phyloP scores from a whole-genome alignment of 2,797 vertebrate genomes.

The Tenualosa thibaudeaui region DNA sequence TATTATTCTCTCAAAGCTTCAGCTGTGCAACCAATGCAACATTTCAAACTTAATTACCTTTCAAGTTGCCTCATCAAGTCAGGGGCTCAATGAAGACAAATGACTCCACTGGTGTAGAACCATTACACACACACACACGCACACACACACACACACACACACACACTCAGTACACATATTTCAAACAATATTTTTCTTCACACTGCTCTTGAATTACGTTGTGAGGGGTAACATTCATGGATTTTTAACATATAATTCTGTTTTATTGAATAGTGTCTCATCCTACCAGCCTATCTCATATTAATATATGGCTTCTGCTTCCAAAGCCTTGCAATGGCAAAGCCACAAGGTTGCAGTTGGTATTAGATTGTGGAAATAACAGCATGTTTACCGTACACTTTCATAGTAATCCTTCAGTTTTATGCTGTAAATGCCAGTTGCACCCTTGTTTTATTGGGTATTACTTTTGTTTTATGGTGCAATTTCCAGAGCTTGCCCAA shows the following conservation, averaged over 20 bases:
- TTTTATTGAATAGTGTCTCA: constrained; percentile 65
- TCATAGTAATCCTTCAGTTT: constrained; percentile 71
- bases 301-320: constrained; percentile 63
- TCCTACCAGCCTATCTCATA: constrained; percentile 59
- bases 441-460: constrained; percentile 77
- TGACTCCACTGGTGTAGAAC: constrained; percentile 62
- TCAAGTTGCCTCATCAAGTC: constrained; percentile 78
- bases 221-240: constrained; percentile 51
- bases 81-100: constrained; percentile 73
- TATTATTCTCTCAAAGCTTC: constrained; percentile 69
- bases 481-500: constrained; percentile 73
- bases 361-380: constrained; percentile 70
- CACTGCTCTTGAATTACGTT: constrained; percentile 58
- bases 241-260: constrained; percentile 60
- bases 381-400: constrained; percentile 72
- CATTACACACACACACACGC: constrained; percentile 57
- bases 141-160: not conserved
- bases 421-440: constrained; percentile 72
- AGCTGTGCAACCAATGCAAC: constrained; percentile 68
- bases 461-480: constrained; percentile 82
- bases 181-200: constrained; percentile 53
- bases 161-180: constrained; percentile 41
- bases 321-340: constrained; percentile 56
- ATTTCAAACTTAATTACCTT: constrained; percentile 81
- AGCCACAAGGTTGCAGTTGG: constrained; percentile 69